A percentile compares a stretch with the other conserved stretches of the same genome.
Evolutionary conservation across 2,113 vertebrate species (phyloP).

Genomic region (Carassius gibelio): DNA sequence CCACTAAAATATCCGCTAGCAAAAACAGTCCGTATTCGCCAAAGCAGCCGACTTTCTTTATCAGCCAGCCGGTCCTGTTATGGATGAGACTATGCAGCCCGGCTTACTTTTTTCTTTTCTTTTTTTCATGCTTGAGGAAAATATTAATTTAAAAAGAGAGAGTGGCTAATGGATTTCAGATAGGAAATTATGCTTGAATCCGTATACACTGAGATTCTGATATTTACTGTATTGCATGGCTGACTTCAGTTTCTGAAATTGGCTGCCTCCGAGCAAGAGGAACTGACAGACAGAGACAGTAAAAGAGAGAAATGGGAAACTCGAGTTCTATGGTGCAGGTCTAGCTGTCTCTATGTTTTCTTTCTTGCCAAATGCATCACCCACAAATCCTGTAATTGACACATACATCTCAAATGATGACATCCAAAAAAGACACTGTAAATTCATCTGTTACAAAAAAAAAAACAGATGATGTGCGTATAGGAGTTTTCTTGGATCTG

Average conservation of each 20-base stretch:
- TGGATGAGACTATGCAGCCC: conserved; percentile 52
- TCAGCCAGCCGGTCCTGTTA: conserved; percentile 39
- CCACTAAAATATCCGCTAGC: conserved; percentile 21
- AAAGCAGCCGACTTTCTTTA: conserved; percentile 33
- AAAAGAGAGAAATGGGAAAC: conserved; percentile 1
- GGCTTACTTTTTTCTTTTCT: conserved; percentile 40
- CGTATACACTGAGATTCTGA: conserved; percentile 61
- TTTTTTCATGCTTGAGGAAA: conserved; percentile 46
- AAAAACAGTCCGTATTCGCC: conserved; percentile 27
- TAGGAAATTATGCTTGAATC: conserved; percentile 61
- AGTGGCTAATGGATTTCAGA: conserved; percentile 61
- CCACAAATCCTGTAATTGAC: conserved; percentile 10
- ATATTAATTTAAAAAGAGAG: conserved; percentile 64
- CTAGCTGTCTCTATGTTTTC: conserved; percentile 6
- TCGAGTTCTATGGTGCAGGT: conserved; percentile 15
- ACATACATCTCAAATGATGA: neutral
- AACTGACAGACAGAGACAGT: conserved; percentile 42
- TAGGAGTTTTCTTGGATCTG: conserved; percentile 44
- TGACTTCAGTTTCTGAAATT: conserved; percentile 58
- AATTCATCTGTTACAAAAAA: conserved; percentile 20
- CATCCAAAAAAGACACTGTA: neutral
- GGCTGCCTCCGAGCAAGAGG: conserved; percentile 45
- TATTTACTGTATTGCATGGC: conserved; percentile 56
- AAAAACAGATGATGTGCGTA: conserved; percentile 26
- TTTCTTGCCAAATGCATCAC: conserved; percentile 1